phyloP scores from a whole-genome alignment of 2,888 invertebrate genomes.

The Drosophila nr. fundita region DNA sequence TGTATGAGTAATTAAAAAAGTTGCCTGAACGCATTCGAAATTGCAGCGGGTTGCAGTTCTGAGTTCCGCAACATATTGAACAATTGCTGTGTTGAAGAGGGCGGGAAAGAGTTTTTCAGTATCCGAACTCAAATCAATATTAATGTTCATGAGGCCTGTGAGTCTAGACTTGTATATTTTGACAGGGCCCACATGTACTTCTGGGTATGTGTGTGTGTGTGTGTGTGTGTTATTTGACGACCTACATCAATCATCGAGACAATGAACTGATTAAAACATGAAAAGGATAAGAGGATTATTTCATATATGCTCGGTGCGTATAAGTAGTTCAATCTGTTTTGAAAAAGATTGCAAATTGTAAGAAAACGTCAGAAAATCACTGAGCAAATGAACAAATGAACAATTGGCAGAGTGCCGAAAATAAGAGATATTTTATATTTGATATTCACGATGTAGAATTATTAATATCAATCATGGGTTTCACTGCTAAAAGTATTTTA shows the following conservation, averaged over 20 bases:
- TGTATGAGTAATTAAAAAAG: conserved; percentile 67
- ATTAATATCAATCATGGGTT: background rate
- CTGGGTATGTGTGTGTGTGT: background rate
- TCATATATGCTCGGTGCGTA: conserved; percentile 2
- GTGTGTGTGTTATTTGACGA: conserved; percentile 25
- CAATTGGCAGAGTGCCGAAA: background rate
- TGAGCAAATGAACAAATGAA: conserved; percentile 16
- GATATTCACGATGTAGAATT: background rate
- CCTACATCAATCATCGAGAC: conserved; percentile 62
- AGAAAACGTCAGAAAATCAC: conserved; percentile 2
- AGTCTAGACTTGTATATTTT: conserved; percentile 42
- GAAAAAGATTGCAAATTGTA: conserved; percentile 1
- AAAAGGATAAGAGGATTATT: conserved; percentile 57
- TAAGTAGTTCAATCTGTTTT: background rate
- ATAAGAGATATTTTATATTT: background rate
- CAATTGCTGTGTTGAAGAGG: conserved; percentile 7
- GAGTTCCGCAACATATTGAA: conserved; percentile 38
- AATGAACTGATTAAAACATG: conserved; percentile 66
- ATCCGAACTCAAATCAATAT: conserved; percentile 23
- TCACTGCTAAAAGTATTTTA: background rate
- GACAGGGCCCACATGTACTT: conserved; percentile 49
- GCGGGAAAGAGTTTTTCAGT: conserved; percentile 1
- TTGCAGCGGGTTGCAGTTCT: conserved; percentile 37
- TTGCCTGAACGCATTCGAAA: conserved; percentile 41
- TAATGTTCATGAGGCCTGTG: conserved; percentile 8